phyloP scores from a whole-genome alignment of 2,797 vertebrate genomes.

The Hypotaenidia philippensis region DNA sequence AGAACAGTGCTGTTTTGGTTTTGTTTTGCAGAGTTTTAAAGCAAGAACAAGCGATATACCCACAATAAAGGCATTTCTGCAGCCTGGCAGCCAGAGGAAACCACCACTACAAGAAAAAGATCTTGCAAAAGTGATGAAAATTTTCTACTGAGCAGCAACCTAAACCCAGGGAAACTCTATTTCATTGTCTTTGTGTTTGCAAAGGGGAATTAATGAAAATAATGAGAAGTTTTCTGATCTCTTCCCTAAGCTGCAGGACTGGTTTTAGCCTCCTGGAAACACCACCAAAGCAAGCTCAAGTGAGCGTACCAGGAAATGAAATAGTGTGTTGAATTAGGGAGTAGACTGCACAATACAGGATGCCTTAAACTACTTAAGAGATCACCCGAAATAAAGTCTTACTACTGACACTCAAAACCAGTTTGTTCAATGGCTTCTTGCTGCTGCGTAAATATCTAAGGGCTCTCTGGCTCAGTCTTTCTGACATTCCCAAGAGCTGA shows the following conservation, averaged over 20 bases:
- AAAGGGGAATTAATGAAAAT: background rate
- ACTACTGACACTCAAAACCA: background rate
- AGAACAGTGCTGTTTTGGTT: background rate
- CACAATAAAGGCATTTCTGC: slow-evolving; percentile 85
- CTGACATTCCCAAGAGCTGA: background rate
- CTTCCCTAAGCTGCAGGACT: background rate
- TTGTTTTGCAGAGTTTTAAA: slow-evolving; percentile 85
- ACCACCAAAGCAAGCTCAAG: background rate
- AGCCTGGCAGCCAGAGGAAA: slow-evolving; percentile 89
- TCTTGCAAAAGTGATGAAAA: slow-evolving; percentile 32
- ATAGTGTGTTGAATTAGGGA: background rate
- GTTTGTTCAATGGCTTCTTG: background rate
- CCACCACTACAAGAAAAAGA: slow-evolving; percentile 69
- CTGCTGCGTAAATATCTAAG: background rate
- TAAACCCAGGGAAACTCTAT: background rate
- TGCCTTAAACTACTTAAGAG: background rate
- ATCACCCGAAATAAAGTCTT: background rate
- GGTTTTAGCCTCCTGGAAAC: background rate
- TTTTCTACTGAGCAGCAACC: slow-evolving; percentile 46
- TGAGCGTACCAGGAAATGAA: background rate
- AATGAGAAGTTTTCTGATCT: background rate
- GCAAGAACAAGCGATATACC: slow-evolving; percentile 81
- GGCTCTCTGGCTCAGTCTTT: background rate
- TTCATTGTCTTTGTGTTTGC: background rate
- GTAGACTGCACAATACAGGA: background rate